Percentiles rank a stretch among this genome's conserved stretches.
Evolutionary conservation across 1,140 invertebrate genomes (phyloP).

Genomic region (Drosophila albomicans): DNA sequence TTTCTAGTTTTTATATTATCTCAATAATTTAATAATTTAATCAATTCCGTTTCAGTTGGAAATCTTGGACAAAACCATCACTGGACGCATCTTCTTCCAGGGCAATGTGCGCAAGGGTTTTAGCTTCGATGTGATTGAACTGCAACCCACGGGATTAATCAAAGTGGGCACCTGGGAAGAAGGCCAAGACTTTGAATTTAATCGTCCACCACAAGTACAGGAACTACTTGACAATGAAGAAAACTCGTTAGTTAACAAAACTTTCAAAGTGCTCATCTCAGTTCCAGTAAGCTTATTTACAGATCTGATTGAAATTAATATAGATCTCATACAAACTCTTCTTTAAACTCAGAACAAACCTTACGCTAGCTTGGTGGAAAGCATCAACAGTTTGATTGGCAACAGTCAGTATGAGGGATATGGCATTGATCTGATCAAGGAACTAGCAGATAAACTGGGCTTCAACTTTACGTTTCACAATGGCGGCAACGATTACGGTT

Average conservation of each 20-base stretch:
- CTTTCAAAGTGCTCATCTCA: conserved; percentile 93
- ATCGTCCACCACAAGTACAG: conserved; percentile 53
- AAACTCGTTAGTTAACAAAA: conserved; percentile 90
- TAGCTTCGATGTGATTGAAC: conserved; percentile 91
- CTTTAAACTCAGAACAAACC: conserved; percentile 88
- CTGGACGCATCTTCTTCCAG: conserved; percentile 93
- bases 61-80: conserved; percentile 87
- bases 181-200: conserved; percentile 74
- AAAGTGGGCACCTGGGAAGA: conserved; percentile 91
- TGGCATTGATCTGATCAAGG: conserved; percentile 92
- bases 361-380: conserved; percentile 93
- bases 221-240: conserved; percentile 80
- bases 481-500: conserved; percentile 91
- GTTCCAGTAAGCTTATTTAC: conserved; percentile 85
- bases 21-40: not conserved
- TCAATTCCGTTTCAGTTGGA: conserved; percentile 54
- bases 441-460: conserved; percentile 90
- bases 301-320: not conserved
- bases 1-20: no score
- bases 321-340: not conserved
- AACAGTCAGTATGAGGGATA: conserved; percentile 94
- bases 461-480: conserved; percentile 95
- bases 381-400: conserved; percentile 88
- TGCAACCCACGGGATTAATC: conserved; percentile 88
- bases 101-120: conserved; percentile 93